phyloP scores from a whole-genome alignment of 2,888 invertebrate genomes.

The Oeneis ivallda region DNA sequence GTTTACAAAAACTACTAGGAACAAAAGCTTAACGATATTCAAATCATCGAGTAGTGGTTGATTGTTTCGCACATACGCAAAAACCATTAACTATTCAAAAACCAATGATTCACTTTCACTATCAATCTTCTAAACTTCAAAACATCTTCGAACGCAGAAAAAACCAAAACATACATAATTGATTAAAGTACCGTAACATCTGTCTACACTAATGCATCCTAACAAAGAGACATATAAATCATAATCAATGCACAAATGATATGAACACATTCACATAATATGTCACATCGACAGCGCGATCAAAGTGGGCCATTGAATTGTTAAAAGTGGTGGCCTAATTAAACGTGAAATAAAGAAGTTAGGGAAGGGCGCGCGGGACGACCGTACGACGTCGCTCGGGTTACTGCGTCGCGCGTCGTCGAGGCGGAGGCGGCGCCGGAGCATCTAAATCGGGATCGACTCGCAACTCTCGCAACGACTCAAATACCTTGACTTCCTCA shows the following conservation, averaged over 20 bases:
- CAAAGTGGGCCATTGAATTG: slow-evolving; percentile 50
- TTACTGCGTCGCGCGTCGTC: slow-evolving; percentile 73
- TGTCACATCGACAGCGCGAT: slow-evolving; percentile 27
- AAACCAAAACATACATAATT: neutral
- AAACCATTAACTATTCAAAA: neutral
- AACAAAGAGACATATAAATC: slow-evolving; percentile 18
- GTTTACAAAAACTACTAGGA: no score
- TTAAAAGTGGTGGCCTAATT: slow-evolving; percentile 54
- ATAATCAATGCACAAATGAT: slow-evolving; percentile 16
- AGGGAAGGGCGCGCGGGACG: slow-evolving; percentile 72
- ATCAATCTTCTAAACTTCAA: slow-evolving; percentile 12
- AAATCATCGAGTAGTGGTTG: neutral
- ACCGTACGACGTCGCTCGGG: slow-evolving; percentile 76
- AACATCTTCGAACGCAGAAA: neutral
- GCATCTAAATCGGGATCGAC: slow-evolving; percentile 81
- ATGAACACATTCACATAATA: slow-evolving; percentile 21
- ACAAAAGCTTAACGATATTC: neutral
- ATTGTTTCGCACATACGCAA: neutral
- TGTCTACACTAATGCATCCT: slow-evolving; percentile 14
- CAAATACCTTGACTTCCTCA: slow-evolving; percentile 83
- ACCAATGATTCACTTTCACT: slow-evolving; percentile 17
- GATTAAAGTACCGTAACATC: neutral
- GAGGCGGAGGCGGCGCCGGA: slow-evolving; percentile 75
- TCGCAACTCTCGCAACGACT: slow-evolving; percentile 79
- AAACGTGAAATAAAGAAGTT: slow-evolving; percentile 53